Evolutionary conservation across 1,140 invertebrate species (phyloP).

Genomic region (Drosophila arawakana): DNA sequence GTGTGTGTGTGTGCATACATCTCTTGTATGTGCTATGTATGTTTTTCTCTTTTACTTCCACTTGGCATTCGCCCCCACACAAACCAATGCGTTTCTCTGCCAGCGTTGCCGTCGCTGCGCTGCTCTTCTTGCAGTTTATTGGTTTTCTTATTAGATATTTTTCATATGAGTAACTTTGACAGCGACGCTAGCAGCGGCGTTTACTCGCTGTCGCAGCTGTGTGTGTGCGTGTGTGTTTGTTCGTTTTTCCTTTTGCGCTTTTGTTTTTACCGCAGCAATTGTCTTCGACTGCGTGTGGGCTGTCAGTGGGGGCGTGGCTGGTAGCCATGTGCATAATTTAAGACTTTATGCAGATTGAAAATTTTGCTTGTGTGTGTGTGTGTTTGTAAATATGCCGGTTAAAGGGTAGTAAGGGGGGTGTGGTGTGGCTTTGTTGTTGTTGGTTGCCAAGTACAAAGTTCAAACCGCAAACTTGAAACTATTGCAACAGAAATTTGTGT

Average conservation of each 20-base stretch:
- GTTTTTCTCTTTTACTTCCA: slow-evolving; percentile 63
- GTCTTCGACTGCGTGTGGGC: slow-evolving; percentile 28
- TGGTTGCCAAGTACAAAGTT: slow-evolving; percentile 44
- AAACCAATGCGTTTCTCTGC: slow-evolving; percentile 37
- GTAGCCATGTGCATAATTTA: slow-evolving; percentile 51
- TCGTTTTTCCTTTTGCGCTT: slow-evolving; percentile 22
- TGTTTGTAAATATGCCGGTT: not conserved
- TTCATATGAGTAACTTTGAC: slow-evolving; percentile 51
- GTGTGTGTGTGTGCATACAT: slow-evolving; percentile 1
- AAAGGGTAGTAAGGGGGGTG: too few relatives aligned
- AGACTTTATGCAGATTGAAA: slow-evolving; percentile 34
- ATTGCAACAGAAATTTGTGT: slow-evolving; percentile 19
- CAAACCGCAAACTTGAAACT: slow-evolving; percentile 23
- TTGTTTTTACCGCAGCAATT: slow-evolving; percentile 37
- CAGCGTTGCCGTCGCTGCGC: slow-evolving; percentile 23
- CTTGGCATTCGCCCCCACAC: slow-evolving; percentile 73
- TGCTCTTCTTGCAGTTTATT: slow-evolving; percentile 56
- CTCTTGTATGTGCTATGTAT: slow-evolving; percentile 22
- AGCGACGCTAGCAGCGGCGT: slow-evolving; percentile 37
- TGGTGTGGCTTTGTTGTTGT: not conserved
- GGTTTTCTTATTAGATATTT: slow-evolving; percentile 74
- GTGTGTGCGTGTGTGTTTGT: slow-evolving; percentile 13
- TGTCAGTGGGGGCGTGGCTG: slow-evolving; percentile 39
- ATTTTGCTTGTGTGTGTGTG: not conserved
- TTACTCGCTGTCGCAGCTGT: not conserved